Evolutionary conservation across 2,113 vertebrate species (phyloP).

Genomic region (Pygathrix nemaeus): DNA sequence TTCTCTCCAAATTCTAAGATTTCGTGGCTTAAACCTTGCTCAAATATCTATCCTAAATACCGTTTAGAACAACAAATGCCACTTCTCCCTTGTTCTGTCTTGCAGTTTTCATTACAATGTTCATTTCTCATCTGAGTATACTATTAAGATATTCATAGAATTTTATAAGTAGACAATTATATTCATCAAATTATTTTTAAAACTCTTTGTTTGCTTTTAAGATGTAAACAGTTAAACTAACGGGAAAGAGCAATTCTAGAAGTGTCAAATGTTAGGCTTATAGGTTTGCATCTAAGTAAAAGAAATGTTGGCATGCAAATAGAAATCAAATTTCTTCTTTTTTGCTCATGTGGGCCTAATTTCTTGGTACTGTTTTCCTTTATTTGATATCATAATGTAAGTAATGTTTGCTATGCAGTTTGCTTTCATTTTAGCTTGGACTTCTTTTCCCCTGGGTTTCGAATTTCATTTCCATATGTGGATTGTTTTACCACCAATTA

Average conservation of each 20-base stretch:
- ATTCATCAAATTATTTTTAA: slow-evolving; percentile 36
- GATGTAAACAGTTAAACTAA: slow-evolving; percentile 22
- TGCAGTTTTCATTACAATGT: background rate
- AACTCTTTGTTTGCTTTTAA: slow-evolving; percentile 22
- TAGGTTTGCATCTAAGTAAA: background rate
- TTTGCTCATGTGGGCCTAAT: background rate
- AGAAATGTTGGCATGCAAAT: background rate
- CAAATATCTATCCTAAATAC: background rate
- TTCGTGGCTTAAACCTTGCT: background rate
- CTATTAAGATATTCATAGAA: background rate
- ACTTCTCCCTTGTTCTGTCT: background rate
- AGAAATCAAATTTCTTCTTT: background rate
- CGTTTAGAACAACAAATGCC: background rate
- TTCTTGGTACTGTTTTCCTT: background rate
- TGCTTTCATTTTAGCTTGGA: slow-evolving; percentile 49
- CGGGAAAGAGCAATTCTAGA: background rate
- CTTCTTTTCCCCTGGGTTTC: background rate
- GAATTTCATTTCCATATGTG: slow-evolving; percentile 41
- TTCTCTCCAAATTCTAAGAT: background rate
- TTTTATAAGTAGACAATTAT: background rate
- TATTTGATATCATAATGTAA: slow-evolving; percentile 12
- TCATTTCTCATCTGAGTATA: background rate
- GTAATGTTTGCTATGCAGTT: background rate
- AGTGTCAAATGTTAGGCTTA: background rate
- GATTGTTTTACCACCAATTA: slow-evolving; percentile 47